Conservation (phyloP, 1,140 invertebrate genomes). For the Scylla paramamosain region DNA sequence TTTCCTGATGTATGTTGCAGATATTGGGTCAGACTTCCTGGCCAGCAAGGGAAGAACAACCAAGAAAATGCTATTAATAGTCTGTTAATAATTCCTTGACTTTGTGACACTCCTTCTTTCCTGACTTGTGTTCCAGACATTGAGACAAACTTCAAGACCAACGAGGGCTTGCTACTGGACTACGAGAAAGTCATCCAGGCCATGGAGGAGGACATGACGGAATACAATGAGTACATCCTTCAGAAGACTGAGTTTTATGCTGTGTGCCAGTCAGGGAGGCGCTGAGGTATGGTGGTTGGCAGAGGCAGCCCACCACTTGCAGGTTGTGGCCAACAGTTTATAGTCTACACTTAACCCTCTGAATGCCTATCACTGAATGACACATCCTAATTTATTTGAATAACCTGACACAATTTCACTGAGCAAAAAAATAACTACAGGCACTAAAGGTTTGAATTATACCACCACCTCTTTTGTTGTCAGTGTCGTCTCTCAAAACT, state of each 20-base stretch:
- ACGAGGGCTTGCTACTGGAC: slow-evolving; percentile 33
- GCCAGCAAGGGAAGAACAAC: slow-evolving; percentile 36
- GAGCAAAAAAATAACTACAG: too few species aligned
- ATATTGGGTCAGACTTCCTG: slow-evolving; percentile 43
- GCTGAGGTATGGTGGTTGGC: neutral
- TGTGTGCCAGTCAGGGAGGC: slow-evolving; percentile 41
- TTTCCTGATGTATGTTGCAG: slow-evolving; percentile 40
- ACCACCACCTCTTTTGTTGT: too few species aligned
- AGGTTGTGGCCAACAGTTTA: neutral
- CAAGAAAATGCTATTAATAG: too few species aligned
- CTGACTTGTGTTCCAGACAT: slow-evolving; percentile 51
- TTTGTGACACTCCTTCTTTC: too few species aligned
- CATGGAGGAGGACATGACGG: slow-evolving; percentile 54
- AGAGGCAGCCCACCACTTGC: neutral
- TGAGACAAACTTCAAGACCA: slow-evolving; percentile 41
- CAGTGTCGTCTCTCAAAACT: too few species aligned
- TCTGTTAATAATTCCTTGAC: too few species aligned
- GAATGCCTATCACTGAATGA: too few species aligned
- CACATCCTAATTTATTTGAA: too few species aligned
- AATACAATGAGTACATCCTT: slow-evolving; percentile 54
- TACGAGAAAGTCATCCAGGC: slow-evolving; percentile 38
- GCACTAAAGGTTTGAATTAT: too few species aligned
- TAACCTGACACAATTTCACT: too few species aligned
- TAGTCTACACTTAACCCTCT: too few species aligned
- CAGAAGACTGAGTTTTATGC: slow-evolving; percentile 57